Evolutionary conservation across 23 tunicate genomes (phyloP).

Genomic region (Halocynthia roretzi): DNA sequence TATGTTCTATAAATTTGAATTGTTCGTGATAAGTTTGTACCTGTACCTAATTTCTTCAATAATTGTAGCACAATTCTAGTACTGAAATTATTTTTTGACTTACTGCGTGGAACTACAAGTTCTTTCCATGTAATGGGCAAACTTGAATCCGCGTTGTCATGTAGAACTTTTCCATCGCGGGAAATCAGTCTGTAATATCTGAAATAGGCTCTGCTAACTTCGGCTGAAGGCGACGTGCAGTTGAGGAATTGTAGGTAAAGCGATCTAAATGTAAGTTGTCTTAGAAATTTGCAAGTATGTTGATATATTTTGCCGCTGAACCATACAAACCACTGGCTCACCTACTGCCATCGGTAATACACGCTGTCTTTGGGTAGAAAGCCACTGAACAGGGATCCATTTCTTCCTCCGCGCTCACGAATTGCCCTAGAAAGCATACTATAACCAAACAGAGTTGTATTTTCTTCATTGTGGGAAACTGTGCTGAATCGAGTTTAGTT

Average conservation of each 20-base stretch:
- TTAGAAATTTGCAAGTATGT: neutral
- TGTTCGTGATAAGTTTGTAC: no score
- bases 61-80: no score
- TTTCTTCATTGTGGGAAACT: no score
- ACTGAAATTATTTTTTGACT: neutral
- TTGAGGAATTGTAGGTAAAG: slow-evolving; percentile 8
- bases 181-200: neutral
- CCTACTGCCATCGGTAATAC: slow-evolving; percentile 3
- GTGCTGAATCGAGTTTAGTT: no score
- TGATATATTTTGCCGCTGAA: neutral
- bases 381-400: neutral
- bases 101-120: neutral
- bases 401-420: no score
- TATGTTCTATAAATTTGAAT: no score
- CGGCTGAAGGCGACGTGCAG: slow-evolving; percentile 3
- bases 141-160: neutral
- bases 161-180: neutral
- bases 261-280: neutral
- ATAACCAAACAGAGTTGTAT: no score
- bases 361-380: slow-evolving; percentile 5
- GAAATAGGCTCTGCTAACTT: neutral
- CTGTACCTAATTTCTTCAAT: no score
- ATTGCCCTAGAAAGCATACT: no score
- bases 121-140: slow-evolving; percentile 4
- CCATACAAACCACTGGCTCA: neutral